These are phyloP conservation scores for Columba livia DNA, from an alignment of 2,113 vertebrate genomes.

Conservation along the genomic window DNA sequence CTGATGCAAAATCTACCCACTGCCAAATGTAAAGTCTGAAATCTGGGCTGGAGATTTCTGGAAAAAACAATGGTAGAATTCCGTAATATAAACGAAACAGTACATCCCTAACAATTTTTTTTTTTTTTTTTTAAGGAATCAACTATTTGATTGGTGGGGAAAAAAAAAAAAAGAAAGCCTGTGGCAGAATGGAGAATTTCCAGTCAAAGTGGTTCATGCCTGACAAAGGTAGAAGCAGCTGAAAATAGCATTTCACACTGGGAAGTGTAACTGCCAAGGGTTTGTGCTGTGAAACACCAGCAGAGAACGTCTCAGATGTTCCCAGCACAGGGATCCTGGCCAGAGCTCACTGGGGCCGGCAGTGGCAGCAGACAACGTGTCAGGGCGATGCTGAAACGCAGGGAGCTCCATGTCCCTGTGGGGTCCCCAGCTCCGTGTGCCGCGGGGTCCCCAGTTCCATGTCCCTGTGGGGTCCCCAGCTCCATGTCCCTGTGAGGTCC, in stretches of 20 bases:
- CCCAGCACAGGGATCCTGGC: neutral
- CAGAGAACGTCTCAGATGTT: neutral
- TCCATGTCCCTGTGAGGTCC: too few species aligned
- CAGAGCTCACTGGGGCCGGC: neutral
- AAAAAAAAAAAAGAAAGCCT: neutral
- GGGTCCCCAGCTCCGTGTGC: too few species aligned
- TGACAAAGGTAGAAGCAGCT: neutral
- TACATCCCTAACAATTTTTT: neutral
- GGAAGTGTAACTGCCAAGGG: neutral
- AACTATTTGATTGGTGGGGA: neutral
- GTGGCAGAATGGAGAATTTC: neutral
- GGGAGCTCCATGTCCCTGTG: too few species aligned
- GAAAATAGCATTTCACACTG: neutral
- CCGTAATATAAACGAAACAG: neutral
- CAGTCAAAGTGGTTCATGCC: neutral
- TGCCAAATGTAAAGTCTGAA: neutral
- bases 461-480: too few species aligned
- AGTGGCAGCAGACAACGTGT: neutral
- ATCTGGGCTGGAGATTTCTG: neutral
- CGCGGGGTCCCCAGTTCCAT: too few species aligned
- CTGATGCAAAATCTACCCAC: neutral
- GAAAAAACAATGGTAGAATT: neutral
- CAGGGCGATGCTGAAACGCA: neutral
- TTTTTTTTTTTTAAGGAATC: neutral
- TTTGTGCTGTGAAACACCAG: rapidly evolving